Base-by-base conservation (phyloP, 1,140 invertebrate species). In the Muscidifurax raptorellus region DNA sequence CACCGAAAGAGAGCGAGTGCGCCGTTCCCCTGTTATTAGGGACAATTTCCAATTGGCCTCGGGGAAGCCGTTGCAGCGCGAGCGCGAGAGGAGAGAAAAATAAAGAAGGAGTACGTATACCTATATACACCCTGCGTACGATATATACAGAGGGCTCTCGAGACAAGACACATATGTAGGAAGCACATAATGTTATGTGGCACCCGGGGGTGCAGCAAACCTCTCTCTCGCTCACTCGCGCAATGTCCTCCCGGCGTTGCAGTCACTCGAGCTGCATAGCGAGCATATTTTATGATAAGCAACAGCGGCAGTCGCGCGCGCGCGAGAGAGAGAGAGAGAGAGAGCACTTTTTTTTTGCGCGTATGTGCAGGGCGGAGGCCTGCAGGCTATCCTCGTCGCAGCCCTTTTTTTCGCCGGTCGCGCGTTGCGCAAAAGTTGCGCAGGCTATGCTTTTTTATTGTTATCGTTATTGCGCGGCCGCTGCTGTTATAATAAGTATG, bases 221-320 rank as follows among this genome's bases (percentile, higher is more conserved):
- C 52, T 30, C 66, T 67, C 30, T 66, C 80, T 30, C 67, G 28
- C 87, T 86, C 82, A 86, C 81, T 81, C 78, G 78, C 86, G 85
- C 75, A 84, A 86, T 86, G 86, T 87, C 85, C 87, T 86, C 82
- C 86, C 85, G 86, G 86, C 86, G 84, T 32, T 66, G 30, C 47
- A 36, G 52, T 78, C 64, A 25, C 75, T 83, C 64, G 85, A 76
- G 80, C 85, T 85, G 86, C 85, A 87, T 88, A 83, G 88, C 88
- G 83, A 88, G 91, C 88, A 91, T 92, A 92, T 92, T 92, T 92
- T 93, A 92, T 92, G 92, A 93, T 92, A 93, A 93, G 91, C 91
- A 92, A 91, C 89, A 40, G 36, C 89, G 40, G 22, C 47, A 72
- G 71, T 75, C 52, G 71, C 47, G n/a, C 79, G 80, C n/a, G n/a